Base-by-base conservation (phyloP, 2,797 vertebrate genomes). In the Coregonus ussuriensis region DNA sequence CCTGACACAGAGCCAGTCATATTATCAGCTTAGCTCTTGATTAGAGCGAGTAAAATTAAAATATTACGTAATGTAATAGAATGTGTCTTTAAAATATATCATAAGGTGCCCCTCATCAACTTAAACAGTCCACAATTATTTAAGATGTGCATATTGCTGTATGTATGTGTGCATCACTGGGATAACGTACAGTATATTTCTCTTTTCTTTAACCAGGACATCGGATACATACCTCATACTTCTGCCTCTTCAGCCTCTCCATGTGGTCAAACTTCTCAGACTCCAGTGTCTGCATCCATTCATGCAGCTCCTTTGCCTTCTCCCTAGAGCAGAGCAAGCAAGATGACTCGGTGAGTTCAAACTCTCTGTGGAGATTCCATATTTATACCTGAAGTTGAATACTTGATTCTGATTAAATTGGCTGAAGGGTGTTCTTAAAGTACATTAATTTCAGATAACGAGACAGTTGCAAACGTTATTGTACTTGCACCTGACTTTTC, bases 201-300 rank as follows among this genome's bases (percentile, higher is more conserved):
- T 74, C 4, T 62, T 47, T 29, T 9, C 37, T 4, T 21, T 11
- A 52, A 6, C 1, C 16, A 31, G 1, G 21, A 4, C 16, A 3
- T 16, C 29, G 52, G 3, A 53, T 16, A 18, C 29, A 85, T 88
- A 99, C 98, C 91, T 99, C 98, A 0, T 99, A 99, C 91, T 98
- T 99, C 95, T 99, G 97, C 85, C 91, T 96, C 93, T 99, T 99
- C 86, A 99, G 95, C 91, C 96, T 97, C 93, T 99, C 98, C 84
- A 94, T 89, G 80, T 96, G 96, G 81, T 99, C 96, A 33, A 96
- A 99, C 92, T 98, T 99, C 89, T 99, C 97, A 0, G 95, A 96
- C 92, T 99, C 97, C 81, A 99, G 94, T 18, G 93, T 75, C 72
- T 89, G 79, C 87, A 98, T 93, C 93, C 97, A 98, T 0, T 99